Percentiles rank a stretch among this genome's conserved stretches.
phyloP scores from a whole-genome alignment of 2,888 invertebrate genomes.

The Zhengitettix transpicula region DNA sequence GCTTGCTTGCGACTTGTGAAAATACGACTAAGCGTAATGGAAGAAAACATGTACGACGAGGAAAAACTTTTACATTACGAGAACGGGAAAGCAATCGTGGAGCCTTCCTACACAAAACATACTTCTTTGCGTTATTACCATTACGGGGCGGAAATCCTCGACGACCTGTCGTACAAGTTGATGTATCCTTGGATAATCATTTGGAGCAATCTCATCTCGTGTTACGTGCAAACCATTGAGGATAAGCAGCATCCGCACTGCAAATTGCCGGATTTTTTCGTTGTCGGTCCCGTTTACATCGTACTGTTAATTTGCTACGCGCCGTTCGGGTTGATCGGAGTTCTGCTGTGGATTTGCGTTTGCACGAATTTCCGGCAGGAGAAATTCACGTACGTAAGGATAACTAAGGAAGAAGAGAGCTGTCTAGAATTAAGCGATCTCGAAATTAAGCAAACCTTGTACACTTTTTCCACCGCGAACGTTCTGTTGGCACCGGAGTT shows the following conservation, averaged over 20 bases:
- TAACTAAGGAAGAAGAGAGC: not conserved
- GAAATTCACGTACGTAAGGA: conserved; percentile 5
- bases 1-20: too few species aligned
- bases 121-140: conserved; percentile 4
- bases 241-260: conserved; percentile 9
- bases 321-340: conserved; percentile 9
- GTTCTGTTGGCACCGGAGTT: conserved; percentile 12
- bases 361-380: conserved; percentile 5
- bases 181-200: conserved; percentile 11
- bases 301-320: conserved; percentile 3
- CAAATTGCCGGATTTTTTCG: conserved; percentile 8
- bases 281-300: conserved; percentile 9
- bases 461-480: conserved; percentile 13
- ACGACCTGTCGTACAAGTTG: conserved; percentile 7
- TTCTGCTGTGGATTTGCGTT: conserved; percentile 3
- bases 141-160: conserved; percentile 3
- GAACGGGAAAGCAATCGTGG: too few species aligned
- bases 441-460: conserved; percentile 1
- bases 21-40: too few species aligned
- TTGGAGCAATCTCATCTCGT: conserved; percentile 9
- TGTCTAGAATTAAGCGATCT: not conserved
- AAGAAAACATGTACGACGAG: too few species aligned
- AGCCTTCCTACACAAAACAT: too few species aligned
- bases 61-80: too few species aligned
- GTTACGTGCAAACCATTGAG: conserved; percentile 11